Evolutionary conservation across 2,888 invertebrate genomes (phyloP).

Genomic region (Dryomyza anilis): DNA sequence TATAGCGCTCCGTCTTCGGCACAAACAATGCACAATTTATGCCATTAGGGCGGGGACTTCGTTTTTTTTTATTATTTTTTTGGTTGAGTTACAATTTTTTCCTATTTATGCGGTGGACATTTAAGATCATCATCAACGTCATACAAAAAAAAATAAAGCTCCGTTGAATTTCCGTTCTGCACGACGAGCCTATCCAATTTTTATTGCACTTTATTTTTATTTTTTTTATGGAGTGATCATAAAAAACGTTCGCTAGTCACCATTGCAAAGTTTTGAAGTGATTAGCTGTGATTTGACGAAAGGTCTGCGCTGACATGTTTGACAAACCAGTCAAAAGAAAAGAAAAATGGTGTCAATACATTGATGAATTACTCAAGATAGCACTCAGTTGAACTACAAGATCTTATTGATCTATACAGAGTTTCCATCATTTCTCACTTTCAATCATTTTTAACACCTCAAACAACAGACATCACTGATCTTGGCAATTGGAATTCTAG

Average conservation of each 20-base stretch:
- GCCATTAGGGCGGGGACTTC: constrained; percentile 11
- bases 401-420: no score
- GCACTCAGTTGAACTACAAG: no score
- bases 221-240: no score
- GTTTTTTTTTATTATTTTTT: not conserved
- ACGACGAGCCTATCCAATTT: not conserved
- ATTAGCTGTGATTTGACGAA: not conserved
- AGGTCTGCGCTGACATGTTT: not conserved
- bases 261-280: not conserved
- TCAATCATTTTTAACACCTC: no score
- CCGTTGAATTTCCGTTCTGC: not conserved
- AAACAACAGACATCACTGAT: no score
- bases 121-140: not conserved
- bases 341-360: no score
- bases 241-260: no score
- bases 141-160: not conserved
- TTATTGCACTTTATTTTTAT: not conserved
- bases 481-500: no score
- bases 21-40: constrained; percentile 11
- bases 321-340: no score
- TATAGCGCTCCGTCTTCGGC: constrained; percentile 16
- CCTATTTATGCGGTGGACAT: not conserved
- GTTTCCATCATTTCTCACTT: no score
- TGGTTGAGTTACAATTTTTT: not conserved
- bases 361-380: no score